phyloP scores from a whole-genome alignment of 2,888 invertebrate genomes.

The Eucriotettix oculatus region DNA sequence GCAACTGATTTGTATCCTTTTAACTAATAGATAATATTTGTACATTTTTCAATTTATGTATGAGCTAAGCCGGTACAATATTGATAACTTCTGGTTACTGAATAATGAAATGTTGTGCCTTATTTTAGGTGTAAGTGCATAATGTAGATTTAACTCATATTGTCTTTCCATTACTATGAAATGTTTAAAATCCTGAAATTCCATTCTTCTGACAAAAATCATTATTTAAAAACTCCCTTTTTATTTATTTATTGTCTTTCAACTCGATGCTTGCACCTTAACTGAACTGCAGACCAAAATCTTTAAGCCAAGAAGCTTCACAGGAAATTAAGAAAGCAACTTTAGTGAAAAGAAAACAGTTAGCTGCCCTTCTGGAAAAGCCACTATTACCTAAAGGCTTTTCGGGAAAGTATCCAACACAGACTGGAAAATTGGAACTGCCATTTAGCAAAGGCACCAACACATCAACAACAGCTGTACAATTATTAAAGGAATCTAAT shows the following conservation, averaged over 20 bases:
- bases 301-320: constrained; percentile 1
- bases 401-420: constrained; percentile 39
- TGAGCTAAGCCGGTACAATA: neutral
- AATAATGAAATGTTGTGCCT: too few species aligned
- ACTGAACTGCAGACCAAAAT: constrained; percentile 3
- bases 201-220: too few species aligned
- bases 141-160: neutral
- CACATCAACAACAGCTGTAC: neutral
- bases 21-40: neutral
- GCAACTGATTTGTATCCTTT: constrained; percentile 29
- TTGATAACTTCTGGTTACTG: too few species aligned
- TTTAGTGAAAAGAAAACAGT: constrained; percentile 30
- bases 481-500: neutral
- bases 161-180: neutral
- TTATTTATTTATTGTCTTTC: neutral
- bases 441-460: neutral
- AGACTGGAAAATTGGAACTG: neutral
- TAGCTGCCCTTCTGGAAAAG: constrained; percentile 34
- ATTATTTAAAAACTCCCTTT: too few species aligned
- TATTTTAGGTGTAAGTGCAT: too few species aligned
- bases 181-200: neutral
- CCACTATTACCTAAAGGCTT: constrained; percentile 52
- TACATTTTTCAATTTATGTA: neutral
- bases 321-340: neutral
- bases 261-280: neutral